Evolutionary conservation across 2,888 invertebrate genomes (phyloP), one percentile per base, ranked within the genome.

Genomic region (Nomada ferruginata): DNA sequence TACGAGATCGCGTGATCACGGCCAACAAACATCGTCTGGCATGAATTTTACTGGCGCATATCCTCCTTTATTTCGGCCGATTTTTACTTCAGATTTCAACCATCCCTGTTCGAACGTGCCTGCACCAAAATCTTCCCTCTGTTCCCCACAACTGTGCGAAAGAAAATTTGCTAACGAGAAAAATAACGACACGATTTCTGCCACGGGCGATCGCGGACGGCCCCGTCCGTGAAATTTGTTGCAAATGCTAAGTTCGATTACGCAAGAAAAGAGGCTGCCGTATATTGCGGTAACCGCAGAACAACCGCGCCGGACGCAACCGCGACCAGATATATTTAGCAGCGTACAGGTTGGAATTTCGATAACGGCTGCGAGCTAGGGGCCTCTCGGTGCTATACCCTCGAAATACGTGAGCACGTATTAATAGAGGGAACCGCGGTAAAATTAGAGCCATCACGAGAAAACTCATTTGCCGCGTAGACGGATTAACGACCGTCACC

Each of bases 1-100:
- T 88, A 90, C 87, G 89, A 89, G 89, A 90, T 92, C 92, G 91
- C 92, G 91, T 92, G 92, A 91, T 91, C 90, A 83, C 87, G 84
- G 85, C 82, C 83, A 79, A 80, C 87, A 86, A 90, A 89, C 88
- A 85, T 86, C 90, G 91, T 89, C 90, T 89, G 90, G 89, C 91
- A 91, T 89, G 90, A 89, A 90, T 91, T 91, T 91, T 85, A 86
- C 87, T 76, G 88, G 87, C 78, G 64, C 87, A 73, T 70, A 74
- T 78, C 71, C 84, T 84, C 80, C 75, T 87, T 88, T 83, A 71
- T 87, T 85, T 81, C 55, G 70, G 36, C 76, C 80, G 82, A 86
- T 88, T 87, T 76, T 59, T 75, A 44, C 29, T 64, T 42, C 73
- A 76, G 87, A 88, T 88, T 86, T 80, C 47, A 42, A 81, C 59